phyloP scores from a whole-genome alignment of 2,888 invertebrate species.

The Deroplatys truncata region DNA sequence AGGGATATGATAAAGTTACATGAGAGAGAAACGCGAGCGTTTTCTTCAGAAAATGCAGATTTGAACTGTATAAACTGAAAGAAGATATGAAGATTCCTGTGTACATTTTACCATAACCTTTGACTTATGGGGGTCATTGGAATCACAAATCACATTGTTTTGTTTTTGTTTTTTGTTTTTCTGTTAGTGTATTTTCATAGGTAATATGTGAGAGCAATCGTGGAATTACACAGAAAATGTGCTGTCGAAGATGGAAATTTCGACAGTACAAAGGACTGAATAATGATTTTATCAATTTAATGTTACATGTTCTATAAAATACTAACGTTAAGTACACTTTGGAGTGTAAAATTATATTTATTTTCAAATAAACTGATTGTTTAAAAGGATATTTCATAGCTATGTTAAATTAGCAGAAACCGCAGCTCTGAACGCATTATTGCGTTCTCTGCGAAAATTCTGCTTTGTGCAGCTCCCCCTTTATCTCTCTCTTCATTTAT shows the following conservation, averaged over 20 bases:
- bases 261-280: background rate
- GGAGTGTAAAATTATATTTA: background rate
- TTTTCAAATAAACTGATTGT: background rate
- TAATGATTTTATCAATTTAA: background rate
- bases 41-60: background rate
- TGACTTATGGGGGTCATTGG: too few species aligned
- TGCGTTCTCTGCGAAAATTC: too few species aligned
- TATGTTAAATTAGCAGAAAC: too few species aligned
- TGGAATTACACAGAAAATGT: background rate
- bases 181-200: background rate
- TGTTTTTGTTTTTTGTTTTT: background rate
- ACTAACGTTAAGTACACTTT: background rate
- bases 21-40: too few species aligned
- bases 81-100: too few species aligned
- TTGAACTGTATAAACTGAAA: background rate
- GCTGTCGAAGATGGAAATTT: background rate
- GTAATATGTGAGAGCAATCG: background rate
- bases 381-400: background rate
- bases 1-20: background rate
- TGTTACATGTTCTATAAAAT: background rate
- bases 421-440: too few species aligned
- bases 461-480: too few species aligned
- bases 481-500: too few species aligned
- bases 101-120: too few species aligned
- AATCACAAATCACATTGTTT: too few species aligned